Percentiles rank a stretch among this genome's conserved stretches.
Evolutionary conservation across 2,888 invertebrate genomes (phyloP).

Genomic region (Terebella lapidaria): DNA sequence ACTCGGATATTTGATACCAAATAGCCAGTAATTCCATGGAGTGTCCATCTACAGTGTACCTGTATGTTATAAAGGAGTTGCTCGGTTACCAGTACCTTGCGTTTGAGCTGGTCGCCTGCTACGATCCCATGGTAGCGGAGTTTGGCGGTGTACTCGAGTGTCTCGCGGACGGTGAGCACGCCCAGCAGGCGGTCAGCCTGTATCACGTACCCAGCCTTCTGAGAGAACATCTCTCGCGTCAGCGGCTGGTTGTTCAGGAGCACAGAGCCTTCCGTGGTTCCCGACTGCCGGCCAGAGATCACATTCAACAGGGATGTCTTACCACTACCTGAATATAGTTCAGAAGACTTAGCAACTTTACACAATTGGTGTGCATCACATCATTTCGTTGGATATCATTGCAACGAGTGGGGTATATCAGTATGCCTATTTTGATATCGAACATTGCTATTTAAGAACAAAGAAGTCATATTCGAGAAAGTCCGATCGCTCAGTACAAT

Average conservation of each 20-base stretch:
- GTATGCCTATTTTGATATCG: no score
- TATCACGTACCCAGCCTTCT: conserved; percentile 88
- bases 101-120: conserved; percentile 72
- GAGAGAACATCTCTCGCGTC: conserved; percentile 56
- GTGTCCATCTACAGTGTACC: no score
- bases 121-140: no score
- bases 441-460: no score
- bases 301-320: conserved; percentile 91
- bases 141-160: conserved; percentile 79
- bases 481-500: no score
- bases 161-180: conserved; percentile 77
- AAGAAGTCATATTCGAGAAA: no score
- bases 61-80: no score
- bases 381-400: no score
- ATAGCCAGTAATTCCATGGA: neutral
- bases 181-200: conserved; percentile 81
- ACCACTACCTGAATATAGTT: conserved; percentile 88
- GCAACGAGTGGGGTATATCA: no score
- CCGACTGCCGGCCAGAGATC: conserved; percentile 40
- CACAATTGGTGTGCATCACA: no score
- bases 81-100: neutral
- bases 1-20: no score
- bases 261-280: neutral
- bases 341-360: no score
- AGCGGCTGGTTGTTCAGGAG: conserved; percentile 31